A percentile compares a stretch with the other conserved stretches of the same genome.
Conservation (phyloP, 2,113 vertebrate genomes). For the Zingel zingel region DNA sequence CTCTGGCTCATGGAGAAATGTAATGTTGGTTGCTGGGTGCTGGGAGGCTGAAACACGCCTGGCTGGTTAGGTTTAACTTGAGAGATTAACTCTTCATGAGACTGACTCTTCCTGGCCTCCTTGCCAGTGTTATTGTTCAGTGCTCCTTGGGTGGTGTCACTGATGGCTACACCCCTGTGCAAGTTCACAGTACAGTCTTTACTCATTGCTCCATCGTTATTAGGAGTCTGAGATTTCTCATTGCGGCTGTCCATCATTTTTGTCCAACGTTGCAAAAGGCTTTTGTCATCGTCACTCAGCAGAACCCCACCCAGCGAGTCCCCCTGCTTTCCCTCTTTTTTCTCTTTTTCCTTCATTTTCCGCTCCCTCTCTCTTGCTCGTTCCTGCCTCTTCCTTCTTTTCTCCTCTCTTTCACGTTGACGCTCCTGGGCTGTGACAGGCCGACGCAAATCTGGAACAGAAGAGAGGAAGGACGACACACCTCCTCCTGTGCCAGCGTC, state of each 20-base stretch:
- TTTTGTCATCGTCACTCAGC: conserved; percentile 92
- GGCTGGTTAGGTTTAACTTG: conserved; percentile 66
- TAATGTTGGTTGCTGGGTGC: conserved; percentile 64
- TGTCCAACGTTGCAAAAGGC: conserved; percentile 91
- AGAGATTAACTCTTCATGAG: conserved; percentile 71
- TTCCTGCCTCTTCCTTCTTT: conserved; percentile 89
- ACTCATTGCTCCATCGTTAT: conserved; percentile 48
- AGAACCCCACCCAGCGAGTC: conserved; percentile 86
- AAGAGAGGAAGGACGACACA: conserved; percentile 58
- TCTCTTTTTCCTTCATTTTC: conserved; percentile 87
- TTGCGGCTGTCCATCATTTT: conserved; percentile 87
- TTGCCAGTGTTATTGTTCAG: conserved; percentile 62
- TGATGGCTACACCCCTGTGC: conserved; percentile 14
- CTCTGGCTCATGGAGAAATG: conserved; percentile 73
- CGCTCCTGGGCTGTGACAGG: conserved; percentile 94
- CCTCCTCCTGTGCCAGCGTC: conserved; percentile 65
- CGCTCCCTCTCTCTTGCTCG: conserved; percentile 88
- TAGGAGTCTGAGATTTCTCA: conserved; percentile 70
- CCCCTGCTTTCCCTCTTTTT: conserved; percentile 82
- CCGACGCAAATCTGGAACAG: conserved; percentile 82
- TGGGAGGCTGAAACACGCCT: conserved; percentile 69
- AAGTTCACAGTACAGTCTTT: conserved; percentile 61
- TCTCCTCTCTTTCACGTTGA: conserved; percentile 93
- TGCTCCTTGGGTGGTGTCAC: conserved; percentile 54
- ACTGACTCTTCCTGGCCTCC: conserved; percentile 61